Evolutionary conservation across 2,888 invertebrate genomes (phyloP), one percentile per base, ranked within the genome.

Genomic region (Lithophane leautieri): DNA sequence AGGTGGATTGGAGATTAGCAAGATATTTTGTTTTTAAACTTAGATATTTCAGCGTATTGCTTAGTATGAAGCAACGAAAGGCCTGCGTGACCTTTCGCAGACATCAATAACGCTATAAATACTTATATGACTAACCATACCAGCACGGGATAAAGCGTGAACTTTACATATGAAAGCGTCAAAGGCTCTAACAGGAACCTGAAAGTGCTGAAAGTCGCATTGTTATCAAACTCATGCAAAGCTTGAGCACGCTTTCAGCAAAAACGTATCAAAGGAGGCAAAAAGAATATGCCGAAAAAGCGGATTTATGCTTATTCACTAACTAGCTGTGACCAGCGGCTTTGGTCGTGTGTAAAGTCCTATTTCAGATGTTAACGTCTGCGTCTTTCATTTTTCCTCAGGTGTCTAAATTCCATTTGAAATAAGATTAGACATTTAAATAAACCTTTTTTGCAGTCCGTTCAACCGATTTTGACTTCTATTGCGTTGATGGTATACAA

Each of bases 131-230:
- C 81, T 76, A 67, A 72, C 72, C 28, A 63, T 62, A 63, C 58
- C 40, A 34, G 47, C 22, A 54, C 25, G 4, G 67, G 61, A 82
- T 70, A 85, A 65, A 85, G 63, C 56, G 25, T 77, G 54, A 82
- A 73, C 44, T 82, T 82, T 73, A 77, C 78, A 83, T 85, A 85
- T 83, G 82, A 83, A 85, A 73, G 63, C 86, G 50, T 82, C 85
- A 85, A 83, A 82, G 75, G 75, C 70, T 75, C 16, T 54, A 73
- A 70, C 22, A 75, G 68, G 61, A 73, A 63, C 62, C 78, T 44
- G 40, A 76, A 82, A 75, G 52, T 78, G 81, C 81, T 82, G 78
- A 77, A 81, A 81, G 82, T 75, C 71, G 72, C 83, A 83, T 85
- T 83, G 83, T 83, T 82, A 85, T 83, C 75, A 85, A 82, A 73